Base-by-base conservation (phyloP, 2,888 invertebrate species). In the Sarcophaga rosellei region DNA sequence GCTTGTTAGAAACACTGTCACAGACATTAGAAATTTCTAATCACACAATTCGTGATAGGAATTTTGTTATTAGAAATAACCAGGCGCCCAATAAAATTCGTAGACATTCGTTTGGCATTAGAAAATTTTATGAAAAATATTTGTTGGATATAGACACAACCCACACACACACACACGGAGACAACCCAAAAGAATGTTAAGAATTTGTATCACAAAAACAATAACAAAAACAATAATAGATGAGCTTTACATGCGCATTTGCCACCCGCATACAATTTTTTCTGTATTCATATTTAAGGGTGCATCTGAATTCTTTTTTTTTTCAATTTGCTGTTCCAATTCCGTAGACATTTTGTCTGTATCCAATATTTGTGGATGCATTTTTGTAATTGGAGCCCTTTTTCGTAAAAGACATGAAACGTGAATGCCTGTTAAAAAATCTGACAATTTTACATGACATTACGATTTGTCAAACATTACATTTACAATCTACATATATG, bases 51-150 rank as follows among this genome's bases (percentile, higher is more conserved):
- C 89, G 85, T 90, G 89, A 89, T 90, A 92, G 91, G 92, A 92
- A 92, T 92, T 92, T 91, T 89, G 90, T 90, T 91, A 92, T 92
- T 92, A 92, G 92, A 92, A 91, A 90, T 68, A 80, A 90, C 82
- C 90, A 91, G 92, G 92, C 89, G 89, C 85, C 23, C 89, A 92
- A 87, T 65, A 61, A n/a, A 10, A 66, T 87, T 4, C 8, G 70
- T 11, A 88, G 83, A 89, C 81, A 81, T 20, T n/a, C 0, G 66
- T 73, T 88, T 4, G 88, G 89, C 89, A 91, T 91, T 92, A 92
- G 91, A 91, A 91, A 91, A 87, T 89, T 89, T 25, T 74, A 74
- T 59, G 23, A n/a, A 68, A 77, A 82, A 74, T 79, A 78, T 74
- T 78, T 78, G 57, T 73, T 82, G 77, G 45, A 25, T 72, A 65